Percentiles rank a stretch among this genome's conserved stretches.
Evolutionary conservation across 2,113 vertebrate genomes (phyloP).

Genomic region (Actinemys pallida): DNA sequence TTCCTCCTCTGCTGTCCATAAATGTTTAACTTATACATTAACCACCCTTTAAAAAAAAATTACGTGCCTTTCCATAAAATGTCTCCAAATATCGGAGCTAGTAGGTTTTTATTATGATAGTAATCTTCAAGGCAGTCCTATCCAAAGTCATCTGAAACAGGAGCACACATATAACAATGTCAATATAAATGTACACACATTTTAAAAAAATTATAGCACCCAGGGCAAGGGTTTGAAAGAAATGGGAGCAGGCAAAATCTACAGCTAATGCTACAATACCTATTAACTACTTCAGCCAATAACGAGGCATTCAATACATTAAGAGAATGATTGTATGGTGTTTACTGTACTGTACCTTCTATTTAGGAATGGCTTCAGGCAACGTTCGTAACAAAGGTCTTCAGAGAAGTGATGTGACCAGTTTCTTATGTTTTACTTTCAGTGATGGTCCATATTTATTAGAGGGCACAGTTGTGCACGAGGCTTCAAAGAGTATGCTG

Average conservation of each 20-base stretch:
- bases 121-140: constrained; percentile 22
- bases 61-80: constrained; percentile 45
- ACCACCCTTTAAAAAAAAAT: background rate
- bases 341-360: constrained; percentile 33
- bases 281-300: background rate
- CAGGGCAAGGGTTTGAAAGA: background rate
- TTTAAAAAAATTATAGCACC: background rate
- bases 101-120: constrained; percentile 19
- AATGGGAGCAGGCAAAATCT: constrained; percentile 12
- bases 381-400: background rate
- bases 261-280: constrained; percentile 23
- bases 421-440: background rate
- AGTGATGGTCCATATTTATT: background rate
- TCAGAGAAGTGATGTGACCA: background rate
- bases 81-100: constrained; percentile 50
- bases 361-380: background rate
- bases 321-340: background rate
- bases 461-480: background rate
- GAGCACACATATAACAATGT: background rate
- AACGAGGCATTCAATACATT: background rate
- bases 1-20: background rate
- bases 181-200: background rate
- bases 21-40: constrained; percentile 1
- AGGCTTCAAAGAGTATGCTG: background rate
- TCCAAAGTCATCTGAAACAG: constrained; percentile 57